Conservation (phyloP, 2,797 vertebrate species). For the Leptatherina wallacei region DNA sequence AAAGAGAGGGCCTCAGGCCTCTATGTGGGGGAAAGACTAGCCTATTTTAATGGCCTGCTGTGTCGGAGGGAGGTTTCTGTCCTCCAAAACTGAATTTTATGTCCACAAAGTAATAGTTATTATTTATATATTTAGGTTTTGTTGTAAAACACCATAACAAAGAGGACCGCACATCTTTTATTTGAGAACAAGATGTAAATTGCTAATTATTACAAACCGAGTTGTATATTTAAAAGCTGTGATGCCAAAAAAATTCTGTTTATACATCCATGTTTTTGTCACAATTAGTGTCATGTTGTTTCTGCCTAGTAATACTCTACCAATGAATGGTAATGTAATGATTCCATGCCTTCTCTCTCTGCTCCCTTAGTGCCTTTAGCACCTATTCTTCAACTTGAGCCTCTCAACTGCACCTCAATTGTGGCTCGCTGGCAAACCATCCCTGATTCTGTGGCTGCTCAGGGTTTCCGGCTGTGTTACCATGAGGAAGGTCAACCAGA, state of each 20-base stretch:
- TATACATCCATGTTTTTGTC: slow-evolving; percentile 8
- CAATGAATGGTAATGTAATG: slow-evolving; percentile 20
- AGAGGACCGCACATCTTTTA: neutral
- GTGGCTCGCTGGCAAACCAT: slow-evolving; percentile 89
- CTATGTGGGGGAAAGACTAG: slow-evolving; percentile 75
- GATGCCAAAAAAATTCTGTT: neutral
- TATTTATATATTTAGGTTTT: slow-evolving; percentile 17
- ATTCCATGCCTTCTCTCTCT: slow-evolving; percentile 32
- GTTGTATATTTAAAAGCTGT: slow-evolving; percentile 22
- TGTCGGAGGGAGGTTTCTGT: slow-evolving; percentile 65
- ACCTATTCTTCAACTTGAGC: slow-evolving; percentile 91
- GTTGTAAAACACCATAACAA: slow-evolving; percentile 5
- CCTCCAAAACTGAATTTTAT: slow-evolving; percentile 45
- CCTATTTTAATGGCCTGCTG: slow-evolving; percentile 67
- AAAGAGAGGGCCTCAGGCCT: slow-evolving; percentile 80
- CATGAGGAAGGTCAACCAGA: slow-evolving; percentile 93
- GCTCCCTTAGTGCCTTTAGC: slow-evolving; percentile 87
- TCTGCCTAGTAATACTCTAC: slow-evolving; percentile 19
- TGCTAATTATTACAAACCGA: neutral
- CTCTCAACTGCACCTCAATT: slow-evolving; percentile 95
- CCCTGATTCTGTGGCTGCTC: slow-evolving; percentile 82
- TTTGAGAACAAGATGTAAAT: neutral
- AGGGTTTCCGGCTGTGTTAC: slow-evolving; percentile 91
- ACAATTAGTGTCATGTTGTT: slow-evolving; percentile 19
- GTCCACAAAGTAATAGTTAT: slow-evolving; percentile 25